Conservation (phyloP, 2,888 invertebrate genomes). For the Lepetodrilus schrolli region DNA sequence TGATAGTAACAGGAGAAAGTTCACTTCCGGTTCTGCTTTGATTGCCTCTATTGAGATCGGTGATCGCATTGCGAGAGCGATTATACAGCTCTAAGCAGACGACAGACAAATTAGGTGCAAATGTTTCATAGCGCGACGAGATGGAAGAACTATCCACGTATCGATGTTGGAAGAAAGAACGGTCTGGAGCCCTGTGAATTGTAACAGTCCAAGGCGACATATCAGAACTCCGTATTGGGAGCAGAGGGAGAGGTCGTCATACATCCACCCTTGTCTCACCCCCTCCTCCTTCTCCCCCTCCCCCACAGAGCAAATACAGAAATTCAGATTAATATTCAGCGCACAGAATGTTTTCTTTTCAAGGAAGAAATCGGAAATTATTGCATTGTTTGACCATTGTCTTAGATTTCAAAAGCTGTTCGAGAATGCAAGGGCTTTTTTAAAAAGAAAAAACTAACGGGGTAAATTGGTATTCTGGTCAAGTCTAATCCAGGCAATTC, state of each 20-base stretch:
- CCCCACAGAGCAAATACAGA: no score
- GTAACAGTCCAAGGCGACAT: not conserved
- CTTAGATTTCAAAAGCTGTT: no score
- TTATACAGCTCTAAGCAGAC: not conserved
- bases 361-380: no score
- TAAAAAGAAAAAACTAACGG: no score
- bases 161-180: not conserved
- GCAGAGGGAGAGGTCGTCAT: not conserved
- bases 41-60: not conserved
- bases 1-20: not conserved
- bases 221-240: not conserved
- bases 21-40: not conserved
- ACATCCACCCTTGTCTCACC: no score
- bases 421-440: no score
- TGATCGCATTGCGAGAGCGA: not conserved
- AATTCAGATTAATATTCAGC: no score
- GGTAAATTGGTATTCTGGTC: no score
- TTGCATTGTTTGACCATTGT: no score
- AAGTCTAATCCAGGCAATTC: no score
- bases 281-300: no score
- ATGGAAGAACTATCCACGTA: not conserved
- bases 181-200: not conserved
- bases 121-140: conserved; percentile 16
- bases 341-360: no score
- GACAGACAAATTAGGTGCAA: conserved; percentile 27